Evolutionary conservation across 2,113 vertebrate species (phyloP).

Genomic region (Amphilophus citrinellus): DNA sequence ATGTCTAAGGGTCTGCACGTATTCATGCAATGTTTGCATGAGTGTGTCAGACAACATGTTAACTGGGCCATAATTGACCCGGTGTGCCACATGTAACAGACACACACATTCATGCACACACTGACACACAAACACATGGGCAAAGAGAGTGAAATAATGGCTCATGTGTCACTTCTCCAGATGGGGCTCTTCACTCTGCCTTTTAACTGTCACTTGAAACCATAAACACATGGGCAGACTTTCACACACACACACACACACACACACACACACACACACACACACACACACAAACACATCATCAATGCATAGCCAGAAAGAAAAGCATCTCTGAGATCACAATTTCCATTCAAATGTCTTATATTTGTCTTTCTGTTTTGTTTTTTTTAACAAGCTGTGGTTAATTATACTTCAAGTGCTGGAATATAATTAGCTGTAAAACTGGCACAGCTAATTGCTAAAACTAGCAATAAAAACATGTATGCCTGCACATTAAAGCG

Average conservation of each 20-base stretch:
- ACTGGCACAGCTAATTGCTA: neutral
- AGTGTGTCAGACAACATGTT: neutral
- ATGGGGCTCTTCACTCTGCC: constrained; percentile 47
- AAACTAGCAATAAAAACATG: neutral
- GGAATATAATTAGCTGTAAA: neutral
- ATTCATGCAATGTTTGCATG: neutral
- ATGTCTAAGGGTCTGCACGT: neutral
- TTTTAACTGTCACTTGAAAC: constrained; percentile 63
- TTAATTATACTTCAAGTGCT: neutral
- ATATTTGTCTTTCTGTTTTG: neutral
- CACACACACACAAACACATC: neutral
- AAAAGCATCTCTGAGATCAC: neutral
- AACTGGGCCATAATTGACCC: constrained; percentile 15
- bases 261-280: neutral
- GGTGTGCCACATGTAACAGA: constrained; percentile 10
- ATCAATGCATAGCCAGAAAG: neutral
- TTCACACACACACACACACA: neutral
- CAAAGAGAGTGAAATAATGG: constrained; percentile 21
- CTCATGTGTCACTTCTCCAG: constrained; percentile 57
- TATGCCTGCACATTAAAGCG: neutral
- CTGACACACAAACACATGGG: constrained; percentile 11
- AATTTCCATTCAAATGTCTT: neutral
- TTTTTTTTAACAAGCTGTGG: constrained; percentile 3
- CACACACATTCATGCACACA: constrained; percentile 13
- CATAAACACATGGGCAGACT: constrained; percentile 32